Base-by-base conservation (phyloP, 1,140 invertebrate species). In the Coelopa frigida region DNA sequence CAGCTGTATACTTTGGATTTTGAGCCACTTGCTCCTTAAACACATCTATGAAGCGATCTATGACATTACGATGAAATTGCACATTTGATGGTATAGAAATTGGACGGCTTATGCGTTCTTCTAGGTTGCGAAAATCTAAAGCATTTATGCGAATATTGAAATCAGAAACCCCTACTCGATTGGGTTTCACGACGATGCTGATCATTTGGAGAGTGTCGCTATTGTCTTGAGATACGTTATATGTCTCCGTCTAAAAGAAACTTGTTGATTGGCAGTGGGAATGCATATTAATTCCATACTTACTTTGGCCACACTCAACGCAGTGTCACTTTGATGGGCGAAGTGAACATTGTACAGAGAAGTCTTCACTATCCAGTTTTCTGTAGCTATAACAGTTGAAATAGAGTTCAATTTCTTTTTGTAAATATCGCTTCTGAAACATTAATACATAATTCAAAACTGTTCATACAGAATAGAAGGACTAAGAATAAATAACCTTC, bases 281-380 rank as follows among this genome's bases (percentile, higher is more conserved):
- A n/a, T n/a, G n/a, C n/a, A n/a, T n/a, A n/a, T n/a, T n/a, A n/a
- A n/a, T 7, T 22, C 7, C n/a, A 39, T 46, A 69, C 72, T 68
- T 56, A 77, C 76, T 51, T 79, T 79, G 49, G 80, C 79, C 12
- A 90, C 76, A 21, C 83, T 78, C 2, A 94, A 70, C 18, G 79
- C 72, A 27, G 87, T 81, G 65, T 93, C 85, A 58, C 73, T 79
- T 64, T 93, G 88, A 63, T 87, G 83, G 1, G 83, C 80, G 33
- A 91, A 60, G 54, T 83, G 72, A 1, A 93, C 59, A 55, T 70
- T 79, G 60, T 93, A 89, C 36, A 85, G 80, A 1, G 81, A 75
- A 2, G 89, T 78, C 73, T 90, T 89, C 20, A 94, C 80, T n/a
- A 94, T 79, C 89, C 89, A 94, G 53, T 83, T 89, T 57, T 89